Conservation (phyloP, 30 jellyfish, hydroid and myxozoan genomes). For the Aurelia aurita complex sp. Pacific region DNA sequence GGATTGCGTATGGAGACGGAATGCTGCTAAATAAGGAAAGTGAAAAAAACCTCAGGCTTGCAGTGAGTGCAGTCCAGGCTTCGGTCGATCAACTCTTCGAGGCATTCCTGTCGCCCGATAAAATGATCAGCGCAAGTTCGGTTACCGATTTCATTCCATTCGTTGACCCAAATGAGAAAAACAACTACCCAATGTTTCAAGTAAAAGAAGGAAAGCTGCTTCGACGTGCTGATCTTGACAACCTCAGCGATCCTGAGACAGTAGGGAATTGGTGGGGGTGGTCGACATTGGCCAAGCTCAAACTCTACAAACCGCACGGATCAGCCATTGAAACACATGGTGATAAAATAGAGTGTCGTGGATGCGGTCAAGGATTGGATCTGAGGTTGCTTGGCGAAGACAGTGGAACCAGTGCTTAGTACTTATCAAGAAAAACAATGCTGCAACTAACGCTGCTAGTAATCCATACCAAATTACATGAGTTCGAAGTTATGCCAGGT, state of each 20-base stretch:
- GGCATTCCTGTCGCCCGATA: background rate
- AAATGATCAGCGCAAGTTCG: background rate
- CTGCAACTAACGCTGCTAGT: too few relatives aligned
- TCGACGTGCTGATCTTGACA: constrained; percentile 7
- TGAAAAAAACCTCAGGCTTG: background rate
- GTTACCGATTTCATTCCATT: constrained; percentile 19
- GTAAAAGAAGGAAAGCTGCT: background rate
- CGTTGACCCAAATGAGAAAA: background rate
- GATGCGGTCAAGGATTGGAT: too few relatives aligned
- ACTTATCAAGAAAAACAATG: too few relatives aligned
- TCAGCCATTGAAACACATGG: too few relatives aligned
- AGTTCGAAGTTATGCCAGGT: too few relatives aligned
- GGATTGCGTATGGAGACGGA: constrained; percentile 42
- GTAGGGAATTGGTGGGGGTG: too few relatives aligned
- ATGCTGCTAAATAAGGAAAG: constrained; percentile 8
- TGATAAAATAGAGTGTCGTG: too few relatives aligned
- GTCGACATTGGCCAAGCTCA: too few relatives aligned
- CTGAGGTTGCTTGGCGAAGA: too few relatives aligned
- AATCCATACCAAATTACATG: too few relatives aligned
- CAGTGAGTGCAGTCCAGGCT: constrained; percentile 22
- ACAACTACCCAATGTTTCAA: constrained; percentile 22
- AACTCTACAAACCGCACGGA: too few relatives aligned
- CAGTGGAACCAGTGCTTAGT: too few relatives aligned
- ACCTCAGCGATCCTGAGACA: constrained; percentile 3
- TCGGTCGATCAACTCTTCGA: constrained; percentile 8